These are phyloP conservation scores for Bombus haemorrhoidalis DNA, from an alignment of 1,140 invertebrate species.

Conservation along the genomic window DNA sequence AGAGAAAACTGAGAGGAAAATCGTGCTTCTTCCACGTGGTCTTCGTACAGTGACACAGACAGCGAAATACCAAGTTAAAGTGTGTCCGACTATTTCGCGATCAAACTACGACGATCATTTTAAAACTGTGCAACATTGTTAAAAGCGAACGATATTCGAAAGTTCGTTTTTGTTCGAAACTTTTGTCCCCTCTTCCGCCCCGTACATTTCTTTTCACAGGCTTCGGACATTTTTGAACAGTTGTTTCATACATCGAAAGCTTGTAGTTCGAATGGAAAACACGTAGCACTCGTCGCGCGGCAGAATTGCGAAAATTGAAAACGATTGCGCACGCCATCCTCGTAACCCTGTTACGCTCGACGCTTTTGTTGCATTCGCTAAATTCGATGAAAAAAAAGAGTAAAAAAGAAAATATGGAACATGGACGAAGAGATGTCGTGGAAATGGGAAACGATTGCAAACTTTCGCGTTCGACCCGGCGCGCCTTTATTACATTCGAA, in stretches of 20 bases:
- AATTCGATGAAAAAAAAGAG: background rate
- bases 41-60: too few relatives aligned
- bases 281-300: too few relatives aligned
- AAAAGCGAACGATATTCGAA: background rate
- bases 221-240: background rate
- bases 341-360: slow-evolving; percentile 5
- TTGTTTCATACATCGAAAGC: background rate
- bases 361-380: background rate
- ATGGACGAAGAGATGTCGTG: background rate
- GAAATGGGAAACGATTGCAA: background rate
- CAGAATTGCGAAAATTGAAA: slow-evolving; percentile 4
- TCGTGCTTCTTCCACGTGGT: too few relatives aligned
- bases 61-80: too few relatives aligned
- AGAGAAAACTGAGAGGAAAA: too few relatives aligned
- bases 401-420: too few relatives aligned
- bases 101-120: too few relatives aligned
- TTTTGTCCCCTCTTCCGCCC: background rate
- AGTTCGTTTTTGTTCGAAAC: background rate
- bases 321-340: background rate
- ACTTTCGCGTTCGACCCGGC: background rate
- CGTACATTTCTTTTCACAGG: background rate
- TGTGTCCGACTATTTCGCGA: too few relatives aligned
- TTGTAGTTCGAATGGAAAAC: background rate
- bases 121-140: too few relatives aligned
- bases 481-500: background rate